Evolutionary conservation across 2,113 vertebrate genomes (phyloP).

Genomic region (Bungarus multicinctus): DNA sequence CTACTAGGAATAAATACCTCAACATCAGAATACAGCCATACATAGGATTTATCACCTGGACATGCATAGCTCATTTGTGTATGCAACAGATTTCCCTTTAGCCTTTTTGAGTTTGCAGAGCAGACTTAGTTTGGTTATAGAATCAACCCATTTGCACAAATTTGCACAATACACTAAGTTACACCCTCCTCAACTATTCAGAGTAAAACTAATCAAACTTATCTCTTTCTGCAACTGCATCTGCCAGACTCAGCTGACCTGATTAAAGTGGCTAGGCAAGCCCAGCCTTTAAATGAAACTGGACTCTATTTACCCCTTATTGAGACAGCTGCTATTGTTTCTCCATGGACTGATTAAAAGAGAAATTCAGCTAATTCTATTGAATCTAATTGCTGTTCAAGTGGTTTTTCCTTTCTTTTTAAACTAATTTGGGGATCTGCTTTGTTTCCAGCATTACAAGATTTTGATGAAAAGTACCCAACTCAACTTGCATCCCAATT

Average conservation of each 20-base stretch:
- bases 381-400: neutral
- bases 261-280: neutral
- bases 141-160: neutral
- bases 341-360: neutral
- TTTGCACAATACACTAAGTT: neutral
- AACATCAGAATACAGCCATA: neutral
- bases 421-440: neutral
- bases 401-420: neutral
- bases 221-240: neutral
- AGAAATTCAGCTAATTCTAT: neutral
- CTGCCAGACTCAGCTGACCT: neutral
- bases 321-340: neutral
- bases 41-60: neutral
- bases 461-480: neutral
- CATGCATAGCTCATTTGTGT: neutral
- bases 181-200: neutral
- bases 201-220: neutral
- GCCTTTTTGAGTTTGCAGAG: neutral
- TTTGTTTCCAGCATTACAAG: neutral
- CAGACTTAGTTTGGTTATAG: neutral
- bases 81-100: neutral
- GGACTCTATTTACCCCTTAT: neutral
- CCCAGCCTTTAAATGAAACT: neutral
- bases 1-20: neutral
- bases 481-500: neutral